phyloP scores from a whole-genome alignment of 2,888 invertebrate species.

The Drosophila cracens region DNA sequence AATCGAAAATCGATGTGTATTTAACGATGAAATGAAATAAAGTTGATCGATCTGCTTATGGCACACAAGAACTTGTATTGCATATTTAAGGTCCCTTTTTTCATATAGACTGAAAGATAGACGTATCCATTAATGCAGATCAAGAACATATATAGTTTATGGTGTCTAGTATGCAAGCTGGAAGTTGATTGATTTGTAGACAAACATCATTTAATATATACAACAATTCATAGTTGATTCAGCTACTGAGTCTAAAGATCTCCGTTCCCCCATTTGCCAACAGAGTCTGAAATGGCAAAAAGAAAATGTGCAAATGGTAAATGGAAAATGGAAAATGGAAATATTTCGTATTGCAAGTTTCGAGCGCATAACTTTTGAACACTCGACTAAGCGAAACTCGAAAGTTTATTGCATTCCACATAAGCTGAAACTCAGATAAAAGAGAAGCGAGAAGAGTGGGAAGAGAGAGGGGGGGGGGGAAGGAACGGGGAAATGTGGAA shows the following conservation, averaged over 20 bases:
- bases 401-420: slow-evolving; percentile 75
- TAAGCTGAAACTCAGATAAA: slow-evolving; percentile 20
- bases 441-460: background rate
- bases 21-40: background rate
- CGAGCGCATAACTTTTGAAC: slow-evolving; percentile 46
- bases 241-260: background rate
- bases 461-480: background rate
- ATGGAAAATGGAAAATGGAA: slow-evolving; percentile 30
- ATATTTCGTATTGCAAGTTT: slow-evolving; percentile 49
- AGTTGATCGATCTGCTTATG: background rate
- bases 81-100: background rate
- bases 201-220: background rate
- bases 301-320: slow-evolving; percentile 17
- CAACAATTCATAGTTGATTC: background rate
- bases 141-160: background rate
- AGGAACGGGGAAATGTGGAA: background rate
- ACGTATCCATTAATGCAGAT: background rate
- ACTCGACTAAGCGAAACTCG: slow-evolving; percentile 31
- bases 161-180: background rate
- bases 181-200: background rate
- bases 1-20: background rate
- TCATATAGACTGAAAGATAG: too few relatives aligned
- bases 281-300: background rate
- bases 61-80: background rate
- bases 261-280: background rate